Percentiles rank a stretch among this genome's conserved stretches.
These are phyloP conservation scores for Siniperca chuatsi DNA, from an alignment of 2,113 vertebrate species.

Conservation along the genomic window DNA sequence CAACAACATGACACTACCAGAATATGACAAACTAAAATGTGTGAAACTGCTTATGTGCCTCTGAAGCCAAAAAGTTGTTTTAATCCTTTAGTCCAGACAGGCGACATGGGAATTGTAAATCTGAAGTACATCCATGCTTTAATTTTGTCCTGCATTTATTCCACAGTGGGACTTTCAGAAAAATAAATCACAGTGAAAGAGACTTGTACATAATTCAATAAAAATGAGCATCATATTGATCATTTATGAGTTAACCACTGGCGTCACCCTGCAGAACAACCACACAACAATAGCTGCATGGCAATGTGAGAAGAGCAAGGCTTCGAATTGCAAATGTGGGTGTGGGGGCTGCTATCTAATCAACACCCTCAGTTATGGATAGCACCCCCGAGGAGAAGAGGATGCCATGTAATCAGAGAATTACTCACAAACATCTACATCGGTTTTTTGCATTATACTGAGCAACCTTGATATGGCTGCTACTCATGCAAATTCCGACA, in stretches of 20 bases:
- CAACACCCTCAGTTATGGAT: constrained; percentile 63
- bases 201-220: neutral
- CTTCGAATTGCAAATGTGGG: constrained; percentile 54
- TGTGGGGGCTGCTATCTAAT: constrained; percentile 58
- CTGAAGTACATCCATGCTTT: constrained; percentile 18
- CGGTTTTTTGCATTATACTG: constrained; percentile 27
- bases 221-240: constrained; percentile 36
- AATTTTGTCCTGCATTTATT: neutral
- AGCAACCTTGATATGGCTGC: constrained; percentile 7
- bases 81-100: constrained; percentile 30
- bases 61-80: constrained; percentile 1
- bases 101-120: constrained; percentile 7
- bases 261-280: constrained; percentile 17
- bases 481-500: constrained; percentile 33
- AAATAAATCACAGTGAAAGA: neutral
- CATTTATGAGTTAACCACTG: constrained; percentile 37
- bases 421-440: constrained; percentile 13
- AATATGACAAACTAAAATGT: constrained; percentile 33
- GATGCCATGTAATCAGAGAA: constrained; percentile 51
- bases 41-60: constrained; percentile 26
- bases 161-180: constrained; percentile 3
- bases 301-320: constrained; percentile 40
- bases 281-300: constrained; percentile 33
- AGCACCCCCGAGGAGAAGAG: constrained; percentile 61
- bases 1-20: constrained; percentile 17